These are phyloP conservation scores for Argyrosomus regius DNA, from an alignment of 2,797 vertebrate genomes.

Conservation along the genomic window DNA sequence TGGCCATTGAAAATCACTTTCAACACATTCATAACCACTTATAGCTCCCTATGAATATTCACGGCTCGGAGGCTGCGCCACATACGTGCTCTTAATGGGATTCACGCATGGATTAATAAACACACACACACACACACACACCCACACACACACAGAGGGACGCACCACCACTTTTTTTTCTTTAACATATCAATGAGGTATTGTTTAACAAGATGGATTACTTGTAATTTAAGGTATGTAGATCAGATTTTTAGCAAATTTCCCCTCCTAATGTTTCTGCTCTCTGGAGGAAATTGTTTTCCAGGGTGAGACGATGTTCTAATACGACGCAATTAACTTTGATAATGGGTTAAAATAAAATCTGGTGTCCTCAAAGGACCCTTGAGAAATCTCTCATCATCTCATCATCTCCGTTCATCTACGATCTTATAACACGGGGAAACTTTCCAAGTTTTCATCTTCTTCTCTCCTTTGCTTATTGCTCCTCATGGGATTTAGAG, in stretches of 20 bases:
- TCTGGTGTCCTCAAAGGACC: conserved; percentile 54
- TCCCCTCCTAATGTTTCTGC: conserved; percentile 43
- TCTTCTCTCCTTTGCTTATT: conserved; percentile 37
- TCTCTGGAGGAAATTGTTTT: conserved; percentile 71
- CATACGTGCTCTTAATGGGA: conserved; percentile 48
- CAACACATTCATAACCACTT: conserved; percentile 77
- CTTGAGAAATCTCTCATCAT: conserved; percentile 37
- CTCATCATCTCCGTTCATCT: conserved; percentile 36
- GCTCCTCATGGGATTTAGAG: conserved; percentile 49
- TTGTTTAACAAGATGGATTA: conserved; percentile 68
- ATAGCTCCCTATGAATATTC: conserved; percentile 73
- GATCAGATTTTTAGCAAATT: conserved; percentile 57
- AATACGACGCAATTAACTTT: conserved; percentile 61
- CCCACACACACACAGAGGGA: conserved; percentile 11
- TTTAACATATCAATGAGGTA: conserved; percentile 48
- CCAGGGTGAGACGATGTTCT: conserved; percentile 36
- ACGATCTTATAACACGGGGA: conserved; percentile 35
- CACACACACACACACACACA: conserved; percentile 38
- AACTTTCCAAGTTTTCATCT: conserved; percentile 55
- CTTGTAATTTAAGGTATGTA: conserved; percentile 61
- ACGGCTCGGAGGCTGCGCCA: conserved; percentile 26
- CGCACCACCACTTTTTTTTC: neutral
- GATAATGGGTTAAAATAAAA: conserved; percentile 55
- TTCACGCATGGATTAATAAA: conserved; percentile 39
- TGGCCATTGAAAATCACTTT: conserved; percentile 77